These are phyloP conservation scores for Phalacrocorax pelagicus DNA, from an alignment of 2,113 vertebrate species.

Conservation along the genomic window DNA sequence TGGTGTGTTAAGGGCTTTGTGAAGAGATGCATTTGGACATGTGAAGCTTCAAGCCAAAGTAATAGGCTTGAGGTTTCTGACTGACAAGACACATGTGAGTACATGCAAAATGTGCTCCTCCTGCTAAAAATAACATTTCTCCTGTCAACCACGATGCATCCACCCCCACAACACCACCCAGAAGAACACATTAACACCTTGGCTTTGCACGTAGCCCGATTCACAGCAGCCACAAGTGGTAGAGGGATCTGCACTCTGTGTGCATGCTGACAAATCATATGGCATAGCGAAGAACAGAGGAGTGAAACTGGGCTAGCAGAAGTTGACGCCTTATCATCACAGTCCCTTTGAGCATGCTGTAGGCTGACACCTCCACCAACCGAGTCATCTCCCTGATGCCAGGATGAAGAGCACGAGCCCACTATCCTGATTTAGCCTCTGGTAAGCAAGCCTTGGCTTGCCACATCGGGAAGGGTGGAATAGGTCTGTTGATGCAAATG, in stretches of 20 bases:
- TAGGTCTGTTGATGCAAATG: neutral
- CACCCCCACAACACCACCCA: constrained; percentile 69
- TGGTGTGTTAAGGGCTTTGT: neutral
- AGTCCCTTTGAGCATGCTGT: constrained; percentile 66
- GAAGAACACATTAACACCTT: constrained; percentile 69
- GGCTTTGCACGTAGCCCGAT: constrained; percentile 65
- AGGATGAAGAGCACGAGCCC: constrained; percentile 58
- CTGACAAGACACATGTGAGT: constrained; percentile 70
- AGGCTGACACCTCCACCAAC: constrained; percentile 68
- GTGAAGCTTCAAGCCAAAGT: constrained; percentile 54
- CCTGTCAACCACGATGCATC: constrained; percentile 60
- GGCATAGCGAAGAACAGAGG: constrained; percentile 60
- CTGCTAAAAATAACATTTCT: constrained; percentile 70
- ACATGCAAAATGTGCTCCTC: constrained; percentile 68
- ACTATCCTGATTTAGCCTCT: constrained; percentile 59
- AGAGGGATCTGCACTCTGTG: constrained; percentile 62
- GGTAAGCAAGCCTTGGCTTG: neutral
- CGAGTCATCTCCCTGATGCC: constrained; percentile 50
- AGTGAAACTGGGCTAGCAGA: constrained; percentile 70
- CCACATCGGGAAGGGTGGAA: neutral
- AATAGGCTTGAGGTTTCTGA: constrained; percentile 63
- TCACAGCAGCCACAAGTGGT: constrained; percentile 71
- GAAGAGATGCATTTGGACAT: constrained; percentile 47
- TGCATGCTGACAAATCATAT: constrained; percentile 67
- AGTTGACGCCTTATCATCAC: constrained; percentile 65